A percentile compares a stretch with the other conserved stretches of the same genome.
Conservation (phyloP, 2,797 vertebrate species). For the Centropyge bicolor region DNA sequence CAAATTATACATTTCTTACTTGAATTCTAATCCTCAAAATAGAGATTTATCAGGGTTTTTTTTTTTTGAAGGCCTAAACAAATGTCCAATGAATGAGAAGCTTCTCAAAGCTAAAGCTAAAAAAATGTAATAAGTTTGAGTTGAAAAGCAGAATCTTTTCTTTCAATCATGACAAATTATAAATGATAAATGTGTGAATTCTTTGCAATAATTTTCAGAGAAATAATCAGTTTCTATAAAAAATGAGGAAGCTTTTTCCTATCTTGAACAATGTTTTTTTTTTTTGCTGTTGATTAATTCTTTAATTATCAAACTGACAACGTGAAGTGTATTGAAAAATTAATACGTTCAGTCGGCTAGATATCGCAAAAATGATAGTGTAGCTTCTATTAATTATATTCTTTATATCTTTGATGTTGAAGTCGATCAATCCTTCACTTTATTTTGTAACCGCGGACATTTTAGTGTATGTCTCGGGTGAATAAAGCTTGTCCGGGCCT, state of each 20-base stretch:
- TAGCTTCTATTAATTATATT: conserved; percentile 29
- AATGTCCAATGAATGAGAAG: not conserved
- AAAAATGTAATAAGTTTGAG: not conserved
- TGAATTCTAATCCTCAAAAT: not conserved
- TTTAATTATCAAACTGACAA: conserved; percentile 13
- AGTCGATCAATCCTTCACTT: conserved; percentile 12
- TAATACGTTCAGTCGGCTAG: conserved; percentile 7
- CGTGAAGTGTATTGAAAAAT: conserved; percentile 1
- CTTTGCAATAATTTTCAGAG: not conserved
- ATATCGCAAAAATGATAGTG: conserved; percentile 15
- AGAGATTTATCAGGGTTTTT: not conserved
- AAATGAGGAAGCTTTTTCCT: not conserved
- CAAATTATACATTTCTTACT: not conserved
- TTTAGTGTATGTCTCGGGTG: conserved; percentile 23
- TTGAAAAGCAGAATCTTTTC: not conserved
- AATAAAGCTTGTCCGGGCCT: conserved; percentile 32
- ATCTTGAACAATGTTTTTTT: not conserved
- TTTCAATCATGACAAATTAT: not conserved
- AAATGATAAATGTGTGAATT: not conserved
- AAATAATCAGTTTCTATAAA: not conserved
- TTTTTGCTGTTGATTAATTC: conserved; percentile 17
- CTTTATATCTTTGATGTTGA: conserved; percentile 34
- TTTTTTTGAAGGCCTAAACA: not conserved
- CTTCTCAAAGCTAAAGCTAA: conserved; percentile 9
- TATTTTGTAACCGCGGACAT: conserved; percentile 35